Base-by-base conservation (phyloP, 2,113 vertebrate species). In the Himantopus leucocephalus region DNA sequence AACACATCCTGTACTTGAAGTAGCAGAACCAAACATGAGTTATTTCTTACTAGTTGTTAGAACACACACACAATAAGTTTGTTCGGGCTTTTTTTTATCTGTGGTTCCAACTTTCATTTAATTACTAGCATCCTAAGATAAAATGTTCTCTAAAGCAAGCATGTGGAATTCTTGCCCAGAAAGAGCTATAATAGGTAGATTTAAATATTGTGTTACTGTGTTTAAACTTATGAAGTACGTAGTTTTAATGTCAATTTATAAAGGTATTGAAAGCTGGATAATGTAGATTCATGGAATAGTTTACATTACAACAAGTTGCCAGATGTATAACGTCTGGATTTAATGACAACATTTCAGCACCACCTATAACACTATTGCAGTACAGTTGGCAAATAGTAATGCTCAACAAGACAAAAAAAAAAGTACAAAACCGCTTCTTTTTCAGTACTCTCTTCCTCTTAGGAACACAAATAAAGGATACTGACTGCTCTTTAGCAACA, bases 151-250 rank as follows among this genome's bases (percentile, higher is more conserved):
- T 78, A 63, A 92, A 88, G 35, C 8, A 83, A 74, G n/a, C 17
- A 43, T 10, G 8, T 43, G 22, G 16, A 63, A 55, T 83, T 92
- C 32, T 80, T 85, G 32, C 12, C 35, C 39, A 91, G 14, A 83
- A 55, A 64, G 22, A 83, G 7, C 67, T 80, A 8, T 26, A 73
- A 48, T 13, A 72, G 10, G 24, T 21, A 73, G 34, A 80, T 68
- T 63, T 66, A 76, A 83, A 70, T 66, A 88, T 6, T 73, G 22
- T 32, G 72, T 59, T 71, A 79, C 10, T 0, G 4, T 88, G 43
- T 59, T 96, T 95, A 84, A 80, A 94, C 93, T 75, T 73, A 74
- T 16, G 16, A 66, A 96, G 84, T 89, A 74, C 27, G 43, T 77
- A 15, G 16, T 20, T 43, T n/a, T 84, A 88, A 68, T 43, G 39